Conservation (phyloP, 2,888 invertebrate species). For the Aromia moschata region DNA sequence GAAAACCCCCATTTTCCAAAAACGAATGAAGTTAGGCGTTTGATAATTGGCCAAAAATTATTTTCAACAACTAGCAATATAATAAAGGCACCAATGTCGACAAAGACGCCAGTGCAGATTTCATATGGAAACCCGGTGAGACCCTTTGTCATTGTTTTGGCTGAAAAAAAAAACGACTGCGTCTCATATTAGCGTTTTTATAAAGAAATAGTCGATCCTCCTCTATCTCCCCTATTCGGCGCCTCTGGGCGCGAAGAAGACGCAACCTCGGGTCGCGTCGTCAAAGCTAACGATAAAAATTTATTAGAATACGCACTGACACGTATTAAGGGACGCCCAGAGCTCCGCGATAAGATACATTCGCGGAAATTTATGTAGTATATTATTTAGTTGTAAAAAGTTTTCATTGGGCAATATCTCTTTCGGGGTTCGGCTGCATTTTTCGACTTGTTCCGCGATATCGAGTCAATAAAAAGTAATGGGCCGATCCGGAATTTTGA, state of each 20-base stretch:
- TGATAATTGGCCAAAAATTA: no score
- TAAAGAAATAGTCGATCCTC: no score
- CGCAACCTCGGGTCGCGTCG: conserved; percentile 10
- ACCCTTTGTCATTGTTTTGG: no score
- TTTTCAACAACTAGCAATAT: no score
- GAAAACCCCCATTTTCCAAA: no score
- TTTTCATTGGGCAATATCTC: conserved; percentile 17
- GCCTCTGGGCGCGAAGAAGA: conserved; percentile 10
- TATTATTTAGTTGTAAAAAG: conserved; percentile 24
- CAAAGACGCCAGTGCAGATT: no score
- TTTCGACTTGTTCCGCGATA: conserved; percentile 1
- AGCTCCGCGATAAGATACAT: conserved; percentile 22
- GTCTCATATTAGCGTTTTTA: no score
- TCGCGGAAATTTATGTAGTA: conserved; percentile 18
- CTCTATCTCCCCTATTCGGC: no score
- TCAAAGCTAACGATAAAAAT: conserved; percentile 27
- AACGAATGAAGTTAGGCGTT: no score
- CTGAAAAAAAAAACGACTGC: no score
- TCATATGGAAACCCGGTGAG: no score
- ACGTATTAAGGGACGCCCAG: conserved; percentile 34
- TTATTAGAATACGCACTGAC: conserved; percentile 42
- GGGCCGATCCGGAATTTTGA: neutral
- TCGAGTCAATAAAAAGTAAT: conserved; percentile 12
- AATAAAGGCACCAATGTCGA: no score
- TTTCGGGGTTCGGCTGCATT: conserved; percentile 6